Base-by-base conservation (phyloP, 2,888 invertebrate species). In the Acronicta psi region DNA sequence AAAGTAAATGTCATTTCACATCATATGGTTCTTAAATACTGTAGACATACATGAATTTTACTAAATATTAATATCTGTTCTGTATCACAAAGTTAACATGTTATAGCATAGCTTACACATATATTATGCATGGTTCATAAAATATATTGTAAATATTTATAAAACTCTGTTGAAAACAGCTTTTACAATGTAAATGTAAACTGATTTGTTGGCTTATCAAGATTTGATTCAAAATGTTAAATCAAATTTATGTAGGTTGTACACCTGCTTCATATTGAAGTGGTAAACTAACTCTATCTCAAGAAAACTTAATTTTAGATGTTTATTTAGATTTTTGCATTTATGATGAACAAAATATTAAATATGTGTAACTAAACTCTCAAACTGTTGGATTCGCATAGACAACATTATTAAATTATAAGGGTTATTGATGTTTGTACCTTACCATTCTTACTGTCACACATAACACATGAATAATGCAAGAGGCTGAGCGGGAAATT, bases 261-360 rank as follows among this genome's bases (percentile, higher is more conserved):
- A 38, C 45, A 34, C 45, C 76, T 73, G 52, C 66, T 79, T 76
- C 79, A 77, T 68, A 76, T 77, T 79, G 75, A 77, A 77, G 79
- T 69, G 45, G 59, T 51, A 37, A 75, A 61, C 42, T 66, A 46
- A 58, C 59, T 46, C 57, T 68, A 55, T 70, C 51, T 53, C 42
- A 40, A 63, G 44, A 64, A 59, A 59, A 41, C 14, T 50, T 69
- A 62, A 59, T 54, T 57, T 68, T 59, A 75, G 55, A 56, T 63
- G 58, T 55, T 56, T 59, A 64, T 73, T 66, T 59, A 64, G 59
- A 54, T 63, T 49, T 67, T 58, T 72, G 72, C 79, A 76, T 77
- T 76, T 69, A 74, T 59, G 62, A 65, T 59, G 63, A 75, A 68
- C 72, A 78, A 74, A 74, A 59, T 55, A 43, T 67, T 76, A 74